Percentiles rank a stretch among this genome's conserved stretches.
phyloP scores from a whole-genome alignment of 2,797 vertebrate genomes.

The Karalla daura region DNA sequence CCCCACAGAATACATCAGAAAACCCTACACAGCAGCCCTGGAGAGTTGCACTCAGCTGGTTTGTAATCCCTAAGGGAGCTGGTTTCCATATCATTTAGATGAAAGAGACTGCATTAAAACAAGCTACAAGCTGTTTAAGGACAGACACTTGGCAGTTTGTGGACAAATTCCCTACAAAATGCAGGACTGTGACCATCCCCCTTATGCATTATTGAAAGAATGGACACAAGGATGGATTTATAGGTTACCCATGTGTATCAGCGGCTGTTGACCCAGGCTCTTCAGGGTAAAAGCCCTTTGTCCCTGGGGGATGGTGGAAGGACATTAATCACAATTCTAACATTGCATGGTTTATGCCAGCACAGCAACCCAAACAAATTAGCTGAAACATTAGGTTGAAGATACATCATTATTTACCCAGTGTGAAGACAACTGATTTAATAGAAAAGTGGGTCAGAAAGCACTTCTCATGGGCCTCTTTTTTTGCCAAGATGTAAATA shows the following conservation, averaged over 20 bases:
- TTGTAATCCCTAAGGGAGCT: constrained; percentile 48
- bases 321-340: constrained; percentile 58
- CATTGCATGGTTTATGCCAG: constrained; percentile 12
- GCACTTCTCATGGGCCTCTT: background rate
- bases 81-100: constrained; percentile 58
- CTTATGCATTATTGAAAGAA: constrained; percentile 58
- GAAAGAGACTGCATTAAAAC: constrained; percentile 59
- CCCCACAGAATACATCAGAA: constrained; percentile 32
- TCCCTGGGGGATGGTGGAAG: constrained; percentile 30
- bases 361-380: constrained; percentile 9
- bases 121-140: constrained; percentile 46
- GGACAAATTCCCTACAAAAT: constrained; percentile 31
- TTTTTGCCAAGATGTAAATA: background rate
- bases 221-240: constrained; percentile 50
- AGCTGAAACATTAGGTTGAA: background rate
- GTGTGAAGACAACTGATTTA: background rate
- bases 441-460: background rate
- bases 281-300: constrained; percentile 42
- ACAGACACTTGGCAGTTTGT: constrained; percentile 32
- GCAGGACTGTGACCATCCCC: constrained; percentile 10
- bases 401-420: constrained; percentile 27
- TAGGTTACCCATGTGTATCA: constrained; percentile 48
- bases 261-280: constrained; percentile 56
- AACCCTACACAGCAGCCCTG: constrained; percentile 15
- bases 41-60: constrained; percentile 38